phyloP scores from a whole-genome alignment of 2,113 vertebrate genomes.

The Bos indicus region DNA sequence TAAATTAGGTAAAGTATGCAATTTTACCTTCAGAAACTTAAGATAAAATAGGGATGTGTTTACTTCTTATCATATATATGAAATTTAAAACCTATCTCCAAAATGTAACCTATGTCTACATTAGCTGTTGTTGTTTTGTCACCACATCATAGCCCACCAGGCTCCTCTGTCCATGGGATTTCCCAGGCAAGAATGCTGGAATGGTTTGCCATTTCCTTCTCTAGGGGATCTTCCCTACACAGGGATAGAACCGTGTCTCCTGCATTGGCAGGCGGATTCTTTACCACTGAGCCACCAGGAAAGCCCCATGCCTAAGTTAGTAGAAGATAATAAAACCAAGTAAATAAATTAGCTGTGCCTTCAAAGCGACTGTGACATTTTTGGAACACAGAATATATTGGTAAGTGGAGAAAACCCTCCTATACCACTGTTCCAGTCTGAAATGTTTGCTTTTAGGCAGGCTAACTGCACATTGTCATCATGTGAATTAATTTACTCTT shows the following conservation, averaged over 20 bases:
- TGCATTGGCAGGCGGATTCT: neutral
- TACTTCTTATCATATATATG: neutral
- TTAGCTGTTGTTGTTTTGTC: neutral
- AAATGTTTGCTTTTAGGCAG: neutral
- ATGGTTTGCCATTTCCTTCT: neutral
- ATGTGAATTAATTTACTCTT: neutral
- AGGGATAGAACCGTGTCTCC: neutral
- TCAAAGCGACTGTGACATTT: neutral
- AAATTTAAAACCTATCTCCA: neutral
- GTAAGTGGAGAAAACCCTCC: neutral
- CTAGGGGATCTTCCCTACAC: neutral
- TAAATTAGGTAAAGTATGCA: neutral
- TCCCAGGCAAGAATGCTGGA: neutral
- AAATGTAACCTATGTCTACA: neutral
- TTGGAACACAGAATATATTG: neutral
- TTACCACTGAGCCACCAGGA: neutral
- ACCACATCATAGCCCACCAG: fast-evolving
- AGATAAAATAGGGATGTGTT: neutral
- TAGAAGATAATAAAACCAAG: neutral
- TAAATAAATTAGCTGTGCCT: neutral
- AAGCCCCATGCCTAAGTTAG: neutral
- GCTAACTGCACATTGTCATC: neutral
- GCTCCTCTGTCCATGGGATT: neutral
- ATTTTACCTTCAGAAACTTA: neutral
- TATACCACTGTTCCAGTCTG: neutral